phyloP scores from a whole-genome alignment of 2,113 vertebrate species.

The Mungos mungo region DNA sequence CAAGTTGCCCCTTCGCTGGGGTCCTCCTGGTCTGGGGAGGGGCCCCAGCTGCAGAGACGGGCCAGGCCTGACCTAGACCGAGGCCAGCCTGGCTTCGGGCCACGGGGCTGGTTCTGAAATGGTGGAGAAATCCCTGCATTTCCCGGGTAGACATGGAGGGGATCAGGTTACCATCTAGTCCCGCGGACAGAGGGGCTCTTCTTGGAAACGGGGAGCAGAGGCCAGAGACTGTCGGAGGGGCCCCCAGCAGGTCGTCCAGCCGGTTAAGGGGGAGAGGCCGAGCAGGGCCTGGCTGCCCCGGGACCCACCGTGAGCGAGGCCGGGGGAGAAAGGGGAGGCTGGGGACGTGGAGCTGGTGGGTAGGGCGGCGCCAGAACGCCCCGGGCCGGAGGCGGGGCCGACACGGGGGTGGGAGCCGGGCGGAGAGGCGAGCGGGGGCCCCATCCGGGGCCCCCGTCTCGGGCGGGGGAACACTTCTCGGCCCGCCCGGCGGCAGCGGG shows the following conservation, averaged over 20 bases:
- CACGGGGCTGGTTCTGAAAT: background rate
- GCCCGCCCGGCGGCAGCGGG: background rate
- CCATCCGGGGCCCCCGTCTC: background rate
- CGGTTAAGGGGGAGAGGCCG: background rate
- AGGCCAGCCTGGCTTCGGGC: background rate
- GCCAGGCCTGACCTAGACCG: constrained; percentile 18
- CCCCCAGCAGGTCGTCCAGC: background rate
- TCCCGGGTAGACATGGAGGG: constrained; percentile 22
- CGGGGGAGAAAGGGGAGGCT: background rate
- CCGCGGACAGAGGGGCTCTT: background rate
- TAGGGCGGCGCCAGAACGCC: background rate
- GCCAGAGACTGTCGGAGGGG: background rate
- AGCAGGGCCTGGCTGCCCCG: background rate
- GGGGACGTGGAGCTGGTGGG: background rate
- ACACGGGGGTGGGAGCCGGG: background rate
- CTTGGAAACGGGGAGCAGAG: background rate
- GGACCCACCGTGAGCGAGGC: background rate
- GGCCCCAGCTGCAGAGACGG: background rate
- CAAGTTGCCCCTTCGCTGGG: background rate
- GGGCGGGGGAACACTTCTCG: background rate
- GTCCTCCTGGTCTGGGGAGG: background rate
- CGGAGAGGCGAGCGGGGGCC: background rate
- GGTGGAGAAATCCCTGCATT: background rate
- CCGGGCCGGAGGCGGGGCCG: background rate
- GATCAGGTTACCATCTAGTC: constrained; percentile 15